Conservation (phyloP, 2,797 vertebrate species). For the Amphiprion clarkii region DNA sequence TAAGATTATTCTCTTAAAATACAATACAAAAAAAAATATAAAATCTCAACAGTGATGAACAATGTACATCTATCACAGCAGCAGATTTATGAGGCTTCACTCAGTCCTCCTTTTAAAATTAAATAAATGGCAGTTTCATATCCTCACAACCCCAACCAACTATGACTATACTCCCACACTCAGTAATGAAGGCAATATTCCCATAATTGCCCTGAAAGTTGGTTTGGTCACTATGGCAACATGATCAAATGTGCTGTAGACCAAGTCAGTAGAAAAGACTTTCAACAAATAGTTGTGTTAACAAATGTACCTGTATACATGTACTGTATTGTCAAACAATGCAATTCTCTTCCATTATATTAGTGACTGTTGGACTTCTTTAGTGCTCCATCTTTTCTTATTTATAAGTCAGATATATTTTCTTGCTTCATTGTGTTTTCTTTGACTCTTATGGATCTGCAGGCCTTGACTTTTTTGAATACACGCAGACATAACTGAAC, state of each 20-base stretch:
- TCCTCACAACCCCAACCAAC: constrained; percentile 36
- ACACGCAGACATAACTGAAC: no score
- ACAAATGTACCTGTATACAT: not conserved
- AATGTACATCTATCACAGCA: constrained; percentile 27
- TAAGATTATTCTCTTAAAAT: constrained; percentile 33
- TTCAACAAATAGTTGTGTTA: constrained; percentile 7
- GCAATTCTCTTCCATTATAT: no score
- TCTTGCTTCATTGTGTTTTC: not conserved
- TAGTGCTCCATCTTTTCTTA: no score
- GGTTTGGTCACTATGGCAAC: constrained; percentile 58
- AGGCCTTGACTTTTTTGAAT: no score
- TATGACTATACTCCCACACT: constrained; percentile 43
- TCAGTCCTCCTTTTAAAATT: constrained; percentile 36
- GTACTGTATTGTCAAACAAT: no score
- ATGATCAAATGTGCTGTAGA: constrained; percentile 21
- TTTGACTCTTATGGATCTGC: not conserved
- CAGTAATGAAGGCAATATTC: constrained; percentile 52
- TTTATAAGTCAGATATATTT: no score
- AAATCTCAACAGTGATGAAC: constrained; percentile 1
- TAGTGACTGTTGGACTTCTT: no score
- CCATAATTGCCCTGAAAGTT: constrained; percentile 45
- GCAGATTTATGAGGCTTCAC: constrained; percentile 15
- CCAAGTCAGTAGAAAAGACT: constrained; percentile 8
- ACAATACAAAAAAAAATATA: not conserved
- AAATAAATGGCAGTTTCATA: constrained; percentile 48